Base-by-base conservation (phyloP, 2,888 invertebrate genomes). In the Cosmopolites sordidus region DNA sequence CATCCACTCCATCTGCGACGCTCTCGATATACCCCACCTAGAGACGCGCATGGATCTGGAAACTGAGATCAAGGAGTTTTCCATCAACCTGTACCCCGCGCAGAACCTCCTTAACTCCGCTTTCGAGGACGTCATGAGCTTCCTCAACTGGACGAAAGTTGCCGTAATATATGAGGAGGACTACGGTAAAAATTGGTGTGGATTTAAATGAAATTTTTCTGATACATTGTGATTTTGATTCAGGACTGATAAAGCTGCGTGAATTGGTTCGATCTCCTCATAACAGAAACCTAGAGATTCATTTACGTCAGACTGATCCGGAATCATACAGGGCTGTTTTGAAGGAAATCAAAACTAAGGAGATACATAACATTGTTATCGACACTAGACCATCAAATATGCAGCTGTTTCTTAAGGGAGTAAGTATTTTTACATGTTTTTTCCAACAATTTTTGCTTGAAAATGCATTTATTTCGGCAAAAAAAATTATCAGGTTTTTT, bases 151-250 rank as follows among this genome's bases (percentile, higher is more conserved):
- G 90, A 87, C 86, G 12, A 80, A 80, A 67, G 85, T 89, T 58
- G 89, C 88, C 44, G 82, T 92, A 59, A 78, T 92, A 48, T 90
- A 88, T 72, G 89, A 92, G 70, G 86, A 87, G 66, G 83, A 88
- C 66, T 82, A 82, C 65, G 85, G 86, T 86, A 60, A 74, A 73
- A 5, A n/a, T n/a, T n/a, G n/a, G n/a, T n/a, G n/a, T n/a, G n/a
- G n/a, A n/a, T n/a, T n/a, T n/a, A n/a, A n/a, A n/a, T n/a, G n/a
- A n/a, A n/a, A n/a, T n/a, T n/a, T n/a, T n/a, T n/a, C n/a, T n/a
- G n/a, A n/a, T n/a, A n/a, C 22, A 8, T 5, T 22, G 22, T 22
- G 22, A 22, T 22, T 22, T n/a, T n/a, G n/a, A n/a, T n/a, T 6
- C 33, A 87, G 87, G 86, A 55, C 73, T 87, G 58, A 79, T 86